phyloP scores from a whole-genome alignment of 2,797 vertebrate species.

The Hoplostethus mediterraneus region DNA sequence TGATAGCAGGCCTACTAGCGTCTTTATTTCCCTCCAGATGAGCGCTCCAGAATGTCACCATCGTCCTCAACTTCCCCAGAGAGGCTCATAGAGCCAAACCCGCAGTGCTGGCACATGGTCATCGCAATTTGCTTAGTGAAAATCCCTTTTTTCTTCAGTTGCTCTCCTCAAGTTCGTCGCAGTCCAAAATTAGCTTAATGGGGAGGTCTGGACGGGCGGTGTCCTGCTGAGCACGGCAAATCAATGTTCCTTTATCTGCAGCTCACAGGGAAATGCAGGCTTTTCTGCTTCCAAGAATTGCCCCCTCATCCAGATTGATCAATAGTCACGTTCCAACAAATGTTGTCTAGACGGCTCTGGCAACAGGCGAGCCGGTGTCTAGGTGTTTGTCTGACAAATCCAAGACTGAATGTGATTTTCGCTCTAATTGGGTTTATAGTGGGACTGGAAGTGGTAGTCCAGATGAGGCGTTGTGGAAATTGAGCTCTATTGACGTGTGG shows the following conservation, averaged over 20 bases:
- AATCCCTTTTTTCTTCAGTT: constrained; percentile 42
- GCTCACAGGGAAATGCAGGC: constrained; percentile 68
- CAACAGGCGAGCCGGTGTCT: constrained; percentile 47
- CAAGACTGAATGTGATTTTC: constrained; percentile 5
- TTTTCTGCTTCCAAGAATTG: constrained; percentile 64
- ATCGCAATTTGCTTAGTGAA: constrained; percentile 32
- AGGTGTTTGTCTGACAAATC: constrained; percentile 12
- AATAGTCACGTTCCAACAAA: constrained; percentile 28
- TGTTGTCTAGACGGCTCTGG: constrained; percentile 17
- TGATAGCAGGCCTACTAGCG: background rate
- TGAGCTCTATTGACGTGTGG: constrained; percentile 7
- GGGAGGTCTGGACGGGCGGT: constrained; percentile 60
- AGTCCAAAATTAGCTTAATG: constrained; percentile 72
- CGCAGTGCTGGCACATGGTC: constrained; percentile 36
- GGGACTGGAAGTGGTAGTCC: background rate
- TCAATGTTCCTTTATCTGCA: constrained; percentile 77
- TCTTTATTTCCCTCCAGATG: background rate
- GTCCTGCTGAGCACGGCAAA: constrained; percentile 73
- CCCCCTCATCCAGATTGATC: constrained; percentile 58
- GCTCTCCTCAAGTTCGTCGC: constrained; percentile 51
- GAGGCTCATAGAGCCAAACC: constrained; percentile 13
- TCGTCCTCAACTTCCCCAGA: constrained; percentile 13
- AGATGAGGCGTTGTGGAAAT: background rate
- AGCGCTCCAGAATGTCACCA: constrained; percentile 34
- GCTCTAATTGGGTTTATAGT: background rate